These are phyloP conservation scores for Scolopax mira DNA, from an alignment of 2,113 vertebrate genomes.

Conservation along the genomic window DNA sequence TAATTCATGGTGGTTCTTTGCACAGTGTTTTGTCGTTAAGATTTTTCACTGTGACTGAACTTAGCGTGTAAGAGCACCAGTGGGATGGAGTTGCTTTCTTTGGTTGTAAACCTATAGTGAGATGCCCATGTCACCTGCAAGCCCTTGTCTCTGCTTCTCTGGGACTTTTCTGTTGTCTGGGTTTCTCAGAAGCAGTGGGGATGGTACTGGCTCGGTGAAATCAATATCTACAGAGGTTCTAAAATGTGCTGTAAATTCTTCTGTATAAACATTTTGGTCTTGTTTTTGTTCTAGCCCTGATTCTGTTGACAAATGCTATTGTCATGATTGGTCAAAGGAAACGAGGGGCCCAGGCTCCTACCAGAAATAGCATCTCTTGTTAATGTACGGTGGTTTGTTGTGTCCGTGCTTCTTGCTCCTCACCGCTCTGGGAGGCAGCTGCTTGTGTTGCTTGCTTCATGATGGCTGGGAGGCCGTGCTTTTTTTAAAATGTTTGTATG, in stretches of 20 bases:
- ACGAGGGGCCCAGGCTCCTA: not conserved
- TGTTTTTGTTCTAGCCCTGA: conserved; percentile 3
- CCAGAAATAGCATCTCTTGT: conserved; percentile 29
- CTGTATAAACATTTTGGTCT: not conserved
- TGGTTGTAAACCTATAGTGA: not conserved
- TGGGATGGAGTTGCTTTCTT: not conserved
- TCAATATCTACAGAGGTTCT: not conserved
- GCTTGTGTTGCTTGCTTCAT: not conserved
- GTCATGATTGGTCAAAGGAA: conserved; percentile 8
- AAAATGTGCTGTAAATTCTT: not conserved
- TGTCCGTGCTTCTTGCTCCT: not conserved
- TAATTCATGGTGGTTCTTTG: not conserved
- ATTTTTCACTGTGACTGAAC: not conserved
- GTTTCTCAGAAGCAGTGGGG: accelerated
- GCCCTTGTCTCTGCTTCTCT: not conserved
- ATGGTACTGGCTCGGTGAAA: not conserved
- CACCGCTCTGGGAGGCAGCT: accelerated
- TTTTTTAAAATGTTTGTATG: not conserved
- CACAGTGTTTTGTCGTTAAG: not conserved
- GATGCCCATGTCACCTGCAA: not conserved
- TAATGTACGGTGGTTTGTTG: not conserved
- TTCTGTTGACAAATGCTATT: conserved; percentile 16
- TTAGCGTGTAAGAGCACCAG: accelerated
- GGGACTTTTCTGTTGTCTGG: not conserved
- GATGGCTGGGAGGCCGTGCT: not conserved